Percentiles rank a stretch among this genome's conserved stretches.
Conservation (phyloP, 2,888 invertebrate species). For the Acronicta alni region DNA sequence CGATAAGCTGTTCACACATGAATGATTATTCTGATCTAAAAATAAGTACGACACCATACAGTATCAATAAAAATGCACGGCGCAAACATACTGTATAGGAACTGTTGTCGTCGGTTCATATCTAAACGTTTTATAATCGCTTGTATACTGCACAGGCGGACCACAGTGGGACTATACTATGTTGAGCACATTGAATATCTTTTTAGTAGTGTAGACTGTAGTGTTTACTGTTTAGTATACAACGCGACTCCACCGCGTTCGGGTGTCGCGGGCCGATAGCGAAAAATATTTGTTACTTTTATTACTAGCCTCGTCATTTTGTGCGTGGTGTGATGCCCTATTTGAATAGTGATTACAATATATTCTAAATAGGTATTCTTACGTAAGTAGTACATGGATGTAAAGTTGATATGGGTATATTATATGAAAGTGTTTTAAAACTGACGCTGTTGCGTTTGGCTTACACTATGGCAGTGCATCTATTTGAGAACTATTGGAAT, state of each 20-base stretch:
- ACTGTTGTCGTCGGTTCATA: too few species aligned
- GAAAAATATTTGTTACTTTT: slow-evolving; percentile 2
- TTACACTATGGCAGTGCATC: background rate
- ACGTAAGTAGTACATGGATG: slow-evolving; percentile 15
- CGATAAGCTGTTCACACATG: too few species aligned
- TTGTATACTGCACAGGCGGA: background rate
- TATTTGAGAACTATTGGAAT: background rate
- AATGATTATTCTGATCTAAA: too few species aligned
- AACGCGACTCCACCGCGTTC: slow-evolving; percentile 9
- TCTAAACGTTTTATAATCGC: background rate
- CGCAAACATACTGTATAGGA: too few species aligned
- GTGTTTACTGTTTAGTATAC: slow-evolving; percentile 23
- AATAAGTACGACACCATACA: too few species aligned
- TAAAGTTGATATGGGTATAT: slow-evolving; percentile 22
- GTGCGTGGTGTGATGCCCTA: slow-evolving; percentile 19
- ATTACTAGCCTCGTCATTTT: background rate
- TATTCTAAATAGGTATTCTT: slow-evolving; percentile 15
- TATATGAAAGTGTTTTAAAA: slow-evolving; percentile 1
- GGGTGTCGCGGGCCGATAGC: slow-evolving; percentile 3
- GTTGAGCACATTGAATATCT: background rate
- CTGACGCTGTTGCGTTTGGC: background rate
- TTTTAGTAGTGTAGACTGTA: background rate
- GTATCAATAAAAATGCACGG: slow-evolving; percentile 1
- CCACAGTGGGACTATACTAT: background rate
- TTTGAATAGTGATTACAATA: slow-evolving; percentile 34